Evolutionary conservation across 2,888 invertebrate genomes (phyloP).

Genomic region (Agrochola circellaris): DNA sequence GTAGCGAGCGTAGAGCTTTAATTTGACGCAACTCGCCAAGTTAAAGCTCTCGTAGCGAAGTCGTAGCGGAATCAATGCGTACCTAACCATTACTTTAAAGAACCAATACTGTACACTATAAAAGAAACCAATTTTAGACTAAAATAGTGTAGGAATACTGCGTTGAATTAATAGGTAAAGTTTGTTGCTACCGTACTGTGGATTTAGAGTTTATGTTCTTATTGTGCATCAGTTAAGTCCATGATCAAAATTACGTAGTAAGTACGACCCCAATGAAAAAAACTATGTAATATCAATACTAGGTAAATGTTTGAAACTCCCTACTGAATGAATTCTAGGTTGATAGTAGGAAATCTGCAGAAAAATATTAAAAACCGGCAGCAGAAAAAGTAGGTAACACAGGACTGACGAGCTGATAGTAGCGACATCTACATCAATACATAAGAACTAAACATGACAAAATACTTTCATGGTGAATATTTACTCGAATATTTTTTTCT

Average conservation of each 20-base stretch:
- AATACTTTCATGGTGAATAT: not conserved
- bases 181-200: not conserved
- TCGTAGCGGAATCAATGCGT: constrained; percentile 1
- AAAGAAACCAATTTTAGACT: not conserved
- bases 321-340: not conserved
- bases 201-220: not conserved
- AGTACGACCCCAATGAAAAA: not conserved
- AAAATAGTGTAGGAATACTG: not conserved
- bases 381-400: not conserved
- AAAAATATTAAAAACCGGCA: not conserved
- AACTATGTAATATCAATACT: not conserved
- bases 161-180: not conserved
- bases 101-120: not conserved
- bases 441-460: constrained; percentile 6
- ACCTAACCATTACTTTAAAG: not conserved
- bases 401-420: not conserved
- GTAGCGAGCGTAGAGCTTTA: no score
- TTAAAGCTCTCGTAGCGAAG: constrained; percentile 10
- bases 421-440: constrained; percentile 25
- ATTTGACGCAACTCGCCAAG: no score
- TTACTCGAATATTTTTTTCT: not conserved
- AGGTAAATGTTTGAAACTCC: not conserved
- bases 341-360: not conserved
- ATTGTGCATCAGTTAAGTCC: not conserved
- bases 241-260: not conserved